Percentiles rank a stretch among this genome's conserved stretches.
Conservation (phyloP, 2,113 vertebrate species). For the Hiodon tergisus region DNA sequence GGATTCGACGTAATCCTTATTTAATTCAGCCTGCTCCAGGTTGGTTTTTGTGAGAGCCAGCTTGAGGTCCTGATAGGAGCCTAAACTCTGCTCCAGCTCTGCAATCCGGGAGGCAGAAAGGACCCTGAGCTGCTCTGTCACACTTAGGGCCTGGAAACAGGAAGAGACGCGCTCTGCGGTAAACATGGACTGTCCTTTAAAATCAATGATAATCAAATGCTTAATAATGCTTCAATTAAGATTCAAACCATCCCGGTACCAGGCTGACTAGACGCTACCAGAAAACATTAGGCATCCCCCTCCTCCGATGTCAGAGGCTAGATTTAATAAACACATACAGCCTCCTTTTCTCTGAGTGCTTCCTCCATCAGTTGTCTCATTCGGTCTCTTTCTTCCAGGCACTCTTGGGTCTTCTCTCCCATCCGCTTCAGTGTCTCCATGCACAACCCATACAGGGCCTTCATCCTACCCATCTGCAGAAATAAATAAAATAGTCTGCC, state of each 20-base stretch:
- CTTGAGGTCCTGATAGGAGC: conserved; percentile 61
- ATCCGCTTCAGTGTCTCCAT: conserved; percentile 45
- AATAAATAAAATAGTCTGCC: neutral
- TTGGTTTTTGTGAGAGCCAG: conserved; percentile 56
- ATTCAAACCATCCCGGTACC: too few relatives aligned
- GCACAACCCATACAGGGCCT: conserved; percentile 50
- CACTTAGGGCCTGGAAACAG: conserved; percentile 57
- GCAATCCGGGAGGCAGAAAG: conserved; percentile 59
- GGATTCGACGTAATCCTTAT: conserved; percentile 34
- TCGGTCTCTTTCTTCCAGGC: conserved; percentile 56
- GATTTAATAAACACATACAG: conserved; percentile 51
- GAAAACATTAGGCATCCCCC: too few relatives aligned
- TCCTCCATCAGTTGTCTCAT: conserved; percentile 61
- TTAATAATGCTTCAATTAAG: too few relatives aligned
- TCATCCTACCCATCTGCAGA: conserved; percentile 41
- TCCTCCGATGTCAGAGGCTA: too few relatives aligned
- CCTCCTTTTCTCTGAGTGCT: conserved; percentile 59
- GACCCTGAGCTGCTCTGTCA: conserved; percentile 62
- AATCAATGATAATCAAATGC: accelerated
- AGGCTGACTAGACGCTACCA: too few relatives aligned
- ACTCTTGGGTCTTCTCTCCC: conserved; percentile 58
- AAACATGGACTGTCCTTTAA: accelerated
- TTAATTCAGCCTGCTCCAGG: conserved; percentile 60
- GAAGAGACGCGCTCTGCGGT: conserved; percentile 11
- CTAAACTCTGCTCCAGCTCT: conserved; percentile 58